A percentile compares a stretch with the other conserved stretches of the same genome.
These are phyloP conservation scores for Upupa epops DNA, from an alignment of 2,113 vertebrate genomes.

Conservation along the genomic window DNA sequence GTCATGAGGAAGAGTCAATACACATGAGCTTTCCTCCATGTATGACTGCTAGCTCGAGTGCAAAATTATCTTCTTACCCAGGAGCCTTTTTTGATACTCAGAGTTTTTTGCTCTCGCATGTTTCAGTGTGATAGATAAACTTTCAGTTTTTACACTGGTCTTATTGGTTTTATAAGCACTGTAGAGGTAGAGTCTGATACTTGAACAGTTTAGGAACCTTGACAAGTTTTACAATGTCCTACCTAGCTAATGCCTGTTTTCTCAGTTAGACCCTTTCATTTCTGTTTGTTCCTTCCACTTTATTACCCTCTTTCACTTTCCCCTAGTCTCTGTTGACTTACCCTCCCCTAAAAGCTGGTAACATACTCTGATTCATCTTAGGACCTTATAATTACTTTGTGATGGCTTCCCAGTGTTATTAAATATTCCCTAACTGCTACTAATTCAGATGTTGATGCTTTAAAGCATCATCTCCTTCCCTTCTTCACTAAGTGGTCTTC, in stretches of 20 bases:
- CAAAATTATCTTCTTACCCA: background rate
- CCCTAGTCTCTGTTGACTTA: background rate
- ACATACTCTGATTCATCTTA: background rate
- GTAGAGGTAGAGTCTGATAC: background rate
- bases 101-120: background rate
- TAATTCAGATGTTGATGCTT: background rate
- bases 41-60: background rate
- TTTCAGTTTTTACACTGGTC: background rate
- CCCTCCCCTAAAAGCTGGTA: background rate
- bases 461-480: background rate
- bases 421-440: background rate
- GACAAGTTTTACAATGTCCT: background rate
- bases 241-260: background rate
- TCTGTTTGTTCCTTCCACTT: constrained; percentile 12
- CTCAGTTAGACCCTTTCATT: background rate
- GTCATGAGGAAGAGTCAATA: background rate
- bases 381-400: background rate
- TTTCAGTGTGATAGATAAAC: background rate
- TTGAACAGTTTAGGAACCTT: background rate
- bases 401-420: background rate
- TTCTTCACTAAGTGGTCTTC: background rate
- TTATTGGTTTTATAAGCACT: background rate
- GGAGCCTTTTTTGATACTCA: background rate
- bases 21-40: background rate
- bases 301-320: background rate